Base-by-base conservation (phyloP, 1,140 invertebrate genomes). In the Drosophila watanabei region DNA sequence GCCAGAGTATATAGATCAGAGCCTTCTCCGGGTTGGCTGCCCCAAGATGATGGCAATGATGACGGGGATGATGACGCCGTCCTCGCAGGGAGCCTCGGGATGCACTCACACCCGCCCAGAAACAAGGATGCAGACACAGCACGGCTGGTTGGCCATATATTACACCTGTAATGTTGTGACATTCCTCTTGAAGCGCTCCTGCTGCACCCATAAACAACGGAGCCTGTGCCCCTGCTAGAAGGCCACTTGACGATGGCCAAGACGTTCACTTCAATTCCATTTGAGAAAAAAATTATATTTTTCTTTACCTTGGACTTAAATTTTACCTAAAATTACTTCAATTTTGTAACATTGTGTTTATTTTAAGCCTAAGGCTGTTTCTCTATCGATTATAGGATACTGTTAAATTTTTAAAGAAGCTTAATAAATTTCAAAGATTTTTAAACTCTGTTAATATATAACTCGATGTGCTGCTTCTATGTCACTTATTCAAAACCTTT, bases 1-100 rank as follows among this genome's bases (percentile, higher is more conserved):
- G 66, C 45, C 69, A 69, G 58, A 89, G 86, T 90, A 82, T 65
- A 89, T 89, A 89, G 85, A 89, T 89, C 85, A 89, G 75, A 66
- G 60, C 52, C 59, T 63, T 49, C 58, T 64, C 43, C 18, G 60
- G 75, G 75, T 46, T 39, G 37, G 37, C 41, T 48, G 57, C 54
- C 20, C 41, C 51, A 49, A 56, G 65, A 51, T 66, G 48, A 87
- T 65, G 66, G 69, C 51, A 60, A 71, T 69, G 80, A 81, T 77
- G 75, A 83, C 51, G 59, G 77, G 75, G 87, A 60, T 77, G 61
- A 75, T 58, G 63, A 63, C 33, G 72, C 49, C 49, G 62, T 69
- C 30, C 39, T 58, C 24, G 63, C 63, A 78, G 56, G 75, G 75
- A 70, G 32, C 58, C 46, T 45, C 63, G 56, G 46, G 49, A 32